phyloP scores from a whole-genome alignment of 2,888 invertebrate genomes.

The Pteria penguin region DNA sequence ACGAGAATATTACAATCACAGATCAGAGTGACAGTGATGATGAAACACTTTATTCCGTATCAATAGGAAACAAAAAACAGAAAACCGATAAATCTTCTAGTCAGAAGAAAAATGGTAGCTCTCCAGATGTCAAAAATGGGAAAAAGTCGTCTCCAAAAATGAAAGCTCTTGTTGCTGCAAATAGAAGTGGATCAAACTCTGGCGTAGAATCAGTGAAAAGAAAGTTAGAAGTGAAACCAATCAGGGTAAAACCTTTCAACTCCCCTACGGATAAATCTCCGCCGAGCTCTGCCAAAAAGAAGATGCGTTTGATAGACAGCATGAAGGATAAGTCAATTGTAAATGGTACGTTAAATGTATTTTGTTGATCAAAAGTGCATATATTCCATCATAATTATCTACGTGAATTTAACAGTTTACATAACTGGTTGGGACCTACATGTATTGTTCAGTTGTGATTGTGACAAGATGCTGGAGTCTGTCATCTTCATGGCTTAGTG shows the following conservation, averaged over 20 bases:
- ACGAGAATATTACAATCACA: slow-evolving; percentile 20
- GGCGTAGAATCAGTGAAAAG: slow-evolving; percentile 14
- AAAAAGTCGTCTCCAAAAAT: slow-evolving; percentile 14
- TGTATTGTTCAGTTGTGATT: neutral
- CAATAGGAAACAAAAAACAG: slow-evolving; percentile 19
- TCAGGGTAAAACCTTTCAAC: slow-evolving; percentile 28
- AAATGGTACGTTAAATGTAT: slow-evolving; percentile 28
- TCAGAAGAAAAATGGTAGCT: neutral
- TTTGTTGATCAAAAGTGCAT: neutral
- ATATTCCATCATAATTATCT: neutral
- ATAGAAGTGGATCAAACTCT: slow-evolving; percentile 9
- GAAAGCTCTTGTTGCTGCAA: neutral
- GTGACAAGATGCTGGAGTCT: neutral
- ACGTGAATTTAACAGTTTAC: neutral
- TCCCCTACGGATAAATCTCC: neutral
- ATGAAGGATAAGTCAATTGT: slow-evolving; percentile 33
- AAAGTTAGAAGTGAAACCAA: slow-evolving; percentile 27
- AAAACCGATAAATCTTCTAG: neutral
- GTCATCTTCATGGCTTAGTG: no score
- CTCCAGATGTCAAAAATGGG: neutral
- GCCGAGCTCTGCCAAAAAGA: slow-evolving; percentile 39
- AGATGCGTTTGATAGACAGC: slow-evolving; percentile 58
- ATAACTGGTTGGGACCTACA: neutral
- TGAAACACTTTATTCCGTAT: slow-evolving; percentile 62
- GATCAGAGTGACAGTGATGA: slow-evolving; percentile 55